phyloP scores from a whole-genome alignment of 2,888 invertebrate genomes.

The Cheilosia impressa region DNA sequence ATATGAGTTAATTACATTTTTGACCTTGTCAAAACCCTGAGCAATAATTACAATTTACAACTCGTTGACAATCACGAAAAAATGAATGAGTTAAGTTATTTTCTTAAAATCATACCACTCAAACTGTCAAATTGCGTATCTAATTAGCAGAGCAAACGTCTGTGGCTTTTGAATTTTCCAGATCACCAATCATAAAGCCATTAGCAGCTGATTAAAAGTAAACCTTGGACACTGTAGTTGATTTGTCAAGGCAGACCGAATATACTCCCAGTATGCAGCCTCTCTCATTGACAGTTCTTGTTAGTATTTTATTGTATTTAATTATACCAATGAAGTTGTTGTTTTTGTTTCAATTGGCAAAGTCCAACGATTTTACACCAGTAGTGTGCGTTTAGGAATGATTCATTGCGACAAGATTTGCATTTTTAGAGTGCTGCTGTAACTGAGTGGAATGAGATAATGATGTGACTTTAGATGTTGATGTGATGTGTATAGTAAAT shows the following conservation, averaged over 20 bases:
- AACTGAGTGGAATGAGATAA: constrained; percentile 45
- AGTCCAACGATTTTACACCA: constrained; percentile 47
- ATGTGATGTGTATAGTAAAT: constrained; percentile 21
- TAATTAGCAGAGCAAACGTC: constrained; percentile 59
- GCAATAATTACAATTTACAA: neutral
- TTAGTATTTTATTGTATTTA: constrained; percentile 37
- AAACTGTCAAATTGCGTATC: constrained; percentile 49
- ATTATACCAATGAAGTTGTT: constrained; percentile 5
- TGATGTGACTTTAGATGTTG: constrained; percentile 48
- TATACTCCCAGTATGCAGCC: neutral
- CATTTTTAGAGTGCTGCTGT: constrained; percentile 33
- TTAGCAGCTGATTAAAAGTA: constrained; percentile 56
- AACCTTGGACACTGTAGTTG: constrained; percentile 24
- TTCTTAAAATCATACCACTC: constrained; percentile 35
- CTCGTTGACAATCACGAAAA: constrained; percentile 14
- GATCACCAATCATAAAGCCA: constrained; percentile 44
- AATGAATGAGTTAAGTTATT: constrained; percentile 20
- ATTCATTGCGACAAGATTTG: constrained; percentile 56
- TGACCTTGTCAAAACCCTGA: neutral
- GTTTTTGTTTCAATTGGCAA: neutral
- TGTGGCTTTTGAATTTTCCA: constrained; percentile 58
- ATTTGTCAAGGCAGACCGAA: constrained; percentile 73
- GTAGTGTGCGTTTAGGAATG: constrained; percentile 13
- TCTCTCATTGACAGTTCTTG: constrained; percentile 23
- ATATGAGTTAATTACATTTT: too few relatives aligned